phyloP scores from a whole-genome alignment of 2,888 invertebrate species.

The Empis livida region DNA sequence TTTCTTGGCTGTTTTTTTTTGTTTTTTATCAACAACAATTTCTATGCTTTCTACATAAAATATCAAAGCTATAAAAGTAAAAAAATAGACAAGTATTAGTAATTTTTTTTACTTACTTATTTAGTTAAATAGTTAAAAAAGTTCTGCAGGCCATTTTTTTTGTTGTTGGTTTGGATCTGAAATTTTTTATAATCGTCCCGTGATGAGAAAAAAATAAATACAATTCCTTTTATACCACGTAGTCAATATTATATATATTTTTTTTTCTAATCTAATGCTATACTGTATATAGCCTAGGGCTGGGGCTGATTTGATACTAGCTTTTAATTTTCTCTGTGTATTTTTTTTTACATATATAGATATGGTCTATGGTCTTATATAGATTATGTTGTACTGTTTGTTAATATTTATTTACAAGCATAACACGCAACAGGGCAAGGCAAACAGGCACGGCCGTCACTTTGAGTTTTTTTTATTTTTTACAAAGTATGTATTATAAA shows the following conservation, averaged over 20 bases:
- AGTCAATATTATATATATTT: neutral
- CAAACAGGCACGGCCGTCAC: conserved; percentile 1
- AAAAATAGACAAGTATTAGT: no score
- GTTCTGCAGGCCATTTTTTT: no score
- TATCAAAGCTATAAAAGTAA: no score
- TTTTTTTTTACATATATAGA: neutral
- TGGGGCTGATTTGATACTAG: neutral
- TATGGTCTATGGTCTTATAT: neutral
- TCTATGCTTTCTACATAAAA: no score
- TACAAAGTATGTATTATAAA: no score
- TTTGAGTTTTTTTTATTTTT: neutral
- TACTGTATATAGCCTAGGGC: neutral
- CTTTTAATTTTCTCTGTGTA: neutral
- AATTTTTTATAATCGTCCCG: neutral
- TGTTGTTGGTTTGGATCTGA: no score
- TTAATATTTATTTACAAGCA: neutral
- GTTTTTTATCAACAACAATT: no score
- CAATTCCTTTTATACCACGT: neutral
- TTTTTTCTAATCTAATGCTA: neutral
- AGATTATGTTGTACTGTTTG: neutral
- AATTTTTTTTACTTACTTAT: no score
- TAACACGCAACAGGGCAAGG: conserved; percentile 2
- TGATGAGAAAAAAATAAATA: neutral
- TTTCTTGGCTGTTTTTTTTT: no score
- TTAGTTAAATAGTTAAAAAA: no score